Base-by-base conservation (phyloP, 2,888 invertebrate species). In the Iselma pallidipennis region DNA sequence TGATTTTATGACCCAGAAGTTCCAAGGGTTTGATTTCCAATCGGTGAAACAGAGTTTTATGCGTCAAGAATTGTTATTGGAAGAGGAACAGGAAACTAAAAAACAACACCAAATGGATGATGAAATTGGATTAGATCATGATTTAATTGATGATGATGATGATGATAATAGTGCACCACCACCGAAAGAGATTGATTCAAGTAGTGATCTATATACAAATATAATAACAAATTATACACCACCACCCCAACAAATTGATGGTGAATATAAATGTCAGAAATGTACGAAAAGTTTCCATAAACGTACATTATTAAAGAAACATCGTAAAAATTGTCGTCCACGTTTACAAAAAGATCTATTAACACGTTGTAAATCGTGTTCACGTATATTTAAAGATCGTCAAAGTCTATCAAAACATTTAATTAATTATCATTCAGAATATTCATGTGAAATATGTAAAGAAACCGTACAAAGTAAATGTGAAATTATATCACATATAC, bases 241-340 rank as follows among this genome's bases (percentile, higher is more conserved):
- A 4, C 77, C 79, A 0, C 79, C 80, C 2, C 29, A 10, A 12
- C 29, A 10, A 29, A 83, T 83, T 54, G 82, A 82, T 37, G 82
- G 82, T 2, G 77, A 82, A 4, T 84, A 83, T 71, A 83, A 84
- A 56, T 86, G 86, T 58, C 82, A 83, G 1, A 86, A 85, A 67
- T 86, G 86, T 67, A 81, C 82, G 45, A 86, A 86, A 71, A 81
- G 83, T 5, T 87, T 87, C 72, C 83, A 85, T 63, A 86, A 86
- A 66, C 82, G 84, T 49, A 82, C 85, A 55, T 73, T 86, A 16
- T 72, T 86, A 21, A 83, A 85, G 59, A 86, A 86, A 71, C 87
- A 87, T 71, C 83, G 84, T 77, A 86, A 85, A 67, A 86, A 86
- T 63, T 87, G 87, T 71, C 74, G 79, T 26, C 81, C 78, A 1